Base-by-base conservation (phyloP, 2,888 invertebrate genomes). In the Chydorus sphaericus region DNA sequence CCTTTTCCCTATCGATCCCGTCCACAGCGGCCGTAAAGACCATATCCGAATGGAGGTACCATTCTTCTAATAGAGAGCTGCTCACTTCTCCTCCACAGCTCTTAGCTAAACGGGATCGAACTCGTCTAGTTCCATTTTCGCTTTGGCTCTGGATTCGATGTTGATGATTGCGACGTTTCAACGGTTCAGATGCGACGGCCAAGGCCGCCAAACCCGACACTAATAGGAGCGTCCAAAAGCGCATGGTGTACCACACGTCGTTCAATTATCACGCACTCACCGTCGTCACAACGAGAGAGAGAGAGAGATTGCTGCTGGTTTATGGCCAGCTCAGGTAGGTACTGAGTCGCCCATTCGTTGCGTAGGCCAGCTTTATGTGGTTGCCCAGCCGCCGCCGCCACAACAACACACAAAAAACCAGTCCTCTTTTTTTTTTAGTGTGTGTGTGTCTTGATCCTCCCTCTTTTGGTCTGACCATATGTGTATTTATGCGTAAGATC, bases 21-120 rank as follows among this genome's bases (percentile, higher is more conserved):
- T 55, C 33, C 8, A 55, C 55, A 18, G 49, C 23, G 16, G 20
- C 55, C n/a, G 48, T 55, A 31, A 55, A 55, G 6, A 55, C 55
- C 16, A 36, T 16, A n/a, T 55, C 48, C 23, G 48, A 48, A 23
- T 33, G 49, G 28, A 23, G 14, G 28, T 16, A 36, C 55, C 55
- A 55, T 20, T 55, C 33, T 33, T 55, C 55, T 16, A 55, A 49
- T n/a, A 48, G 26, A 8, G 31, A 31, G 36, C 38, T 55, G 18
- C 33, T 36, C 48, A 39, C 48, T 31, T 48, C 48, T 4, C 55
- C 55, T 8, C 36, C 49, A 18, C 55, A 55, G 36, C 55, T 55
- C 26, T 55, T 55, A 11, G 55, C 48, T n/a, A 55, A 16, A n/a
- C 49, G 31, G 26, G 55, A 55, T 20, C 36, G 31, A 2, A 29